A percentile compares a stretch with the other conserved stretches of the same genome.
Evolutionary conservation across 2,888 invertebrate species (phyloP).

Genomic region (Chesias legatella): DNA sequence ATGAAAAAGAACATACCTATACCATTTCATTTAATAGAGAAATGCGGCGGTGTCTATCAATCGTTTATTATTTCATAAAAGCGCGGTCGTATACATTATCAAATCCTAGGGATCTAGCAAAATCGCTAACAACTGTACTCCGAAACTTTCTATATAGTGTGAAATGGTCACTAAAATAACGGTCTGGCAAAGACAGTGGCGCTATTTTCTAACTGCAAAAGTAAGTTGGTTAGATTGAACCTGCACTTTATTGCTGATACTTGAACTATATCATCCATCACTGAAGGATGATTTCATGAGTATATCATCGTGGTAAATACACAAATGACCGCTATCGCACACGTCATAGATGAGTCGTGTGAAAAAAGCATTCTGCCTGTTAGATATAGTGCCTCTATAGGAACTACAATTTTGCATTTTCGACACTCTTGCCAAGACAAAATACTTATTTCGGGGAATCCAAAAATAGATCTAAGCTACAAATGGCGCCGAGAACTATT

Average conservation of each 20-base stretch:
- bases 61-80: slow-evolving; percentile 2
- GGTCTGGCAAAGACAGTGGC: neutral
- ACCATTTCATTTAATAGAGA: too few species aligned
- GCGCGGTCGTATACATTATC: slow-evolving; percentile 5
- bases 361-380: slow-evolving; percentile 16
- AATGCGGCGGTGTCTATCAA: neutral
- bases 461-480: too few species aligned
- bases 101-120: slow-evolving; percentile 4
- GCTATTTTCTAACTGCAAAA: neutral
- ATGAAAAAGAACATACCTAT: too few species aligned
- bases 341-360: slow-evolving; percentile 32
- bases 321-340: slow-evolving; percentile 41
- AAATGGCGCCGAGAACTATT: too few species aligned
- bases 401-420: too few species aligned
- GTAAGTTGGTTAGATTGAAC: neutral
- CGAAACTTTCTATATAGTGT: neutral
- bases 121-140: neutral
- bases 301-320: slow-evolving; percentile 26
- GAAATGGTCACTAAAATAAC: neutral
- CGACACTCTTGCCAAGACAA: too few species aligned
- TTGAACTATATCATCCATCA: slow-evolving; percentile 6
- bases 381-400: too few species aligned
- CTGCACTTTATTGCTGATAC: slow-evolving; percentile 1
- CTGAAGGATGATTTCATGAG: slow-evolving; percentile 8
- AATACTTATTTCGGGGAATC: too few species aligned